Base-by-base conservation (phyloP, 2,888 invertebrate genomes). In the Petrolisthes manimaculis region DNA sequence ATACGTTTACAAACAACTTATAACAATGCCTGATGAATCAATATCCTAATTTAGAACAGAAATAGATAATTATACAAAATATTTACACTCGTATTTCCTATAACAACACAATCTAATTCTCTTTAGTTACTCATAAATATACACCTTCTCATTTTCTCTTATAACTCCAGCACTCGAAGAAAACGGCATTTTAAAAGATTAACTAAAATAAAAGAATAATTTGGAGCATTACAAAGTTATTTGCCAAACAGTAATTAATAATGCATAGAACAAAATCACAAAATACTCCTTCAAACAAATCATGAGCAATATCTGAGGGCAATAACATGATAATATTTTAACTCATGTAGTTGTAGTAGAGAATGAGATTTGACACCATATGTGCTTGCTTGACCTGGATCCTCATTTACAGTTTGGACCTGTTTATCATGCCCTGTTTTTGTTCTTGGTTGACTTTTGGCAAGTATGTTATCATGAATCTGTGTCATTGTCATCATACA, bases 241-340 rank as follows among this genome's bases (percentile, higher is more conserved):
- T 77, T 21, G 21, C 37, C 14, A 74, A n/a, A 21, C 74, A 74
- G n/a, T 14, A n/a, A 21, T 74, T 74, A n/a, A 74, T 74, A 21
- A 74, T 21, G 21, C 74, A 74, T n/a, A 14, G 74, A 14, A 74
- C 61, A 61, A 61, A 6, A 61, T 61, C 61, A 61, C 61, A 61
- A 61, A 61, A 61, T 61, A 21, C 77, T 77, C 77, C 77, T 24
- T 77, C 77, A 77, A 77, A 77, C 77, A 77, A 77, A 77, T 77
- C 21, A 77, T 77, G 77, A 12, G 77, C 77, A 24, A 77, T 77
- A 77, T 77, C 77, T 24, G 77, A 74, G 5, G 74, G 74, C 74
- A 74, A 74, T 21, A 74, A 74, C n/a, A 74, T 74, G 74, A n/a
- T n/a, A 74, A 21, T 14, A 74, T n/a, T n/a, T 74, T n/a, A 74